A percentile compares a stretch with the other conserved stretches of the same genome.
phyloP scores from a whole-genome alignment of 2,888 invertebrate species.

The Perdita meconis region DNA sequence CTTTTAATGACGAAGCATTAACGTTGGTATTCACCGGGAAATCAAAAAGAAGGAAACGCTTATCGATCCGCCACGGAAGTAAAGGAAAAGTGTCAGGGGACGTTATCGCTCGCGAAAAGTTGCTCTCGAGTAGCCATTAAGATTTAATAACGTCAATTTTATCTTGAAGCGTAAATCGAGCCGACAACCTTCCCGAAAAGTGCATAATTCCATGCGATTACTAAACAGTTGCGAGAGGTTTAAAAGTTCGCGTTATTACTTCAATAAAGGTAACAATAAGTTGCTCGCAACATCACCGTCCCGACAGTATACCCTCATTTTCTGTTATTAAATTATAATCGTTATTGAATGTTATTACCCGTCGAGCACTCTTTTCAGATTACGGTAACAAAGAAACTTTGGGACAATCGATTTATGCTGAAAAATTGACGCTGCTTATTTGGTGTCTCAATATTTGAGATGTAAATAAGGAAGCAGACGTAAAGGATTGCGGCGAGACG shows the following conservation, averaged over 20 bases:
- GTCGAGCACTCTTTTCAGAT: too few species aligned
- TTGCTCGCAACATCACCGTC: too few species aligned
- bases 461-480: too few species aligned
- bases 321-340: too few species aligned
- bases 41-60: neutral
- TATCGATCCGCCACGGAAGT: constrained; percentile 4
- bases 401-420: too few species aligned
- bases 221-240: neutral
- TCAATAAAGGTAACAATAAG: neutral
- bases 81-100: constrained; percentile 36
- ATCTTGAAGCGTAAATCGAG: constrained; percentile 8
- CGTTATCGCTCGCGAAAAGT: constrained; percentile 62
- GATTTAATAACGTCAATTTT: constrained; percentile 16
- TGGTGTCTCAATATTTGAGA: too few species aligned
- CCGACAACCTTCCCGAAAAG: neutral
- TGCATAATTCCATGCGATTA: neutral
- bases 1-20: too few species aligned
- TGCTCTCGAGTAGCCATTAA: constrained; percentile 33
- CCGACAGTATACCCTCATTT: too few species aligned
- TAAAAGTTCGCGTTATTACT: neutral
- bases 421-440: too few species aligned
- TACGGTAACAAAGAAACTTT: too few species aligned
- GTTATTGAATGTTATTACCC: too few species aligned
- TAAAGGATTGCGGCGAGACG: too few species aligned
- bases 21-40: neutral